Percentiles rank a stretch among this genome's conserved stretches.
phyloP scores from a whole-genome alignment of 2,797 vertebrate species.

The Cephalopachus bancanus region DNA sequence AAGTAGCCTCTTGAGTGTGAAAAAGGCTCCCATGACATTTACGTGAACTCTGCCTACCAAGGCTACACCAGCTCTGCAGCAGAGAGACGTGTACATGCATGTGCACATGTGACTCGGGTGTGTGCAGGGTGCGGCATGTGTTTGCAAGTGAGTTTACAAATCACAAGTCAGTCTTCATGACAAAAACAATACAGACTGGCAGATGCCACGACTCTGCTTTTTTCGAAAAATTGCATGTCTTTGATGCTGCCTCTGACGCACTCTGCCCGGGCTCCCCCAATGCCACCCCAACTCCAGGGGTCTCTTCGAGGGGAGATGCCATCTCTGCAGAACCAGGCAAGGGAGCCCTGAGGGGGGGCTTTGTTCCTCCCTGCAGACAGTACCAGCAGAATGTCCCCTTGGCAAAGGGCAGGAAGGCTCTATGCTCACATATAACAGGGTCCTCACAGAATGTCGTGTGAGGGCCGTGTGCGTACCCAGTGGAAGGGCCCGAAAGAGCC shows the following conservation, averaged over 20 bases:
- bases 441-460: not conserved
- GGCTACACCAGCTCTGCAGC: not conserved
- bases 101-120: not conserved
- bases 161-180: not conserved
- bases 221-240: constrained; percentile 19
- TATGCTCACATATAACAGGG: constrained; percentile 3
- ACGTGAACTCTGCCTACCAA: not conserved
- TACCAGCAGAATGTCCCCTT: not conserved
- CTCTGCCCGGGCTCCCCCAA: not conserved
- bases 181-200: not conserved
- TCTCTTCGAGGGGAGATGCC: not conserved
- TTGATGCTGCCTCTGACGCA: not conserved
- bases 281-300: not conserved
- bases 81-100: not conserved
- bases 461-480: not conserved
- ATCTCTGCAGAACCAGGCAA: not conserved
- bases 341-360: not conserved
- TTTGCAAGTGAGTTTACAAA: not conserved
- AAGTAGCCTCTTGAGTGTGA: not conserved
- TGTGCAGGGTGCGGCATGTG: not conserved
- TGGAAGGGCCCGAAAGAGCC: not conserved
- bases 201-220: not conserved
- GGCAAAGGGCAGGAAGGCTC: constrained; percentile 30
- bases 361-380: not conserved
- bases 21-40: not conserved